Conservation (phyloP, 2,113 vertebrate genomes). For the Peromyscus californicus region DNA sequence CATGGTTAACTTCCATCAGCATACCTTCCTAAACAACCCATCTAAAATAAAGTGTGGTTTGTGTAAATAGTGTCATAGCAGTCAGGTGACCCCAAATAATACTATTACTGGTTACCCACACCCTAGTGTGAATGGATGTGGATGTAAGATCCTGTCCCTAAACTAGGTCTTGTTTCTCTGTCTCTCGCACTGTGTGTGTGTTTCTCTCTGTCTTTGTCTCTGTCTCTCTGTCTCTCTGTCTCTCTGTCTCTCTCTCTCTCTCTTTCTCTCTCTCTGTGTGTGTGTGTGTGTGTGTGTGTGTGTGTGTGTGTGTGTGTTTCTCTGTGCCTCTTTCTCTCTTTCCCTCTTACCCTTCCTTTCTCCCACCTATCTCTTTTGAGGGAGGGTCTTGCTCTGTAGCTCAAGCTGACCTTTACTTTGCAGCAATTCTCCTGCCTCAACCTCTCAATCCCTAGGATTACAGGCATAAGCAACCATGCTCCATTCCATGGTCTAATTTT, state of each 20-base stretch:
- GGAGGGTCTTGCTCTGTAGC: background rate
- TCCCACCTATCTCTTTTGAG: background rate
- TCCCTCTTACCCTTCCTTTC: background rate
- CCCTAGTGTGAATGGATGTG: constrained; percentile 14
- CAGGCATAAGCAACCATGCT: too few species aligned
- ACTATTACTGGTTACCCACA: constrained; percentile 29
- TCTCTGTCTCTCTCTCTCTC: background rate
- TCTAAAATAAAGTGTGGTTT: constrained; percentile 37
- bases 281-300: too few species aligned
- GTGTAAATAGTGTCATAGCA: background rate
- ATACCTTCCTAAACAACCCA: constrained; percentile 39
- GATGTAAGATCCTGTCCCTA: constrained; percentile 16
- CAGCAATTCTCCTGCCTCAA: background rate
- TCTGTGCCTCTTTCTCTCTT: background rate
- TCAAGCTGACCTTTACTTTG: background rate
- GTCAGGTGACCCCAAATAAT: background rate
- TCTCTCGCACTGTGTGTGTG: too few species aligned
- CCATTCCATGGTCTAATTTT: background rate
- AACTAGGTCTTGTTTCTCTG: background rate
- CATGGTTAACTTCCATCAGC: constrained; percentile 26
- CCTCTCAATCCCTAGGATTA: background rate
- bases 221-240: background rate
- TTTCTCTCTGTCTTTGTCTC: background rate
- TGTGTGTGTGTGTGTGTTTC: too few species aligned
- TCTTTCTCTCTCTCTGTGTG: background rate